Conservation (phyloP, 2,797 vertebrate species). For the Falco columbarius region DNA sequence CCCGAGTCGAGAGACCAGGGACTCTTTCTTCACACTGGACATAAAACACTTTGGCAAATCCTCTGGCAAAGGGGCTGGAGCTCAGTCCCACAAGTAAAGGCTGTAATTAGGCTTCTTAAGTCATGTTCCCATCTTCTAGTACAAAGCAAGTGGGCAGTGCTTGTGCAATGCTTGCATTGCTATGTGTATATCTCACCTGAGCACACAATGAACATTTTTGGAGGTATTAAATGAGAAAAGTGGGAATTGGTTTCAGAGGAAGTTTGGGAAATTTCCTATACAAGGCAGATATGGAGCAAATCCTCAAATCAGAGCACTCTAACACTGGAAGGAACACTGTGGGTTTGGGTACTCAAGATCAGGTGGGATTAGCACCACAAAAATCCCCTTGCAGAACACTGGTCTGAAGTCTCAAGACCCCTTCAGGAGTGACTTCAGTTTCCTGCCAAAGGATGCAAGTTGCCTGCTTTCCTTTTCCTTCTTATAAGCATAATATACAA, state of each 20-base stretch:
- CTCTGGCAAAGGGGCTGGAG: background rate
- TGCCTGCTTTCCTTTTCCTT: background rate
- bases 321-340: background rate
- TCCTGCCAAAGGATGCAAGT: background rate
- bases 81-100: background rate
- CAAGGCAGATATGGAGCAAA: background rate
- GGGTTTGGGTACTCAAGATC: background rate
- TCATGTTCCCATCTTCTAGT: background rate
- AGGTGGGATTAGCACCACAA: background rate
- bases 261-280: background rate
- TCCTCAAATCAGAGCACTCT: background rate
- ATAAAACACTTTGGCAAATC: background rate
- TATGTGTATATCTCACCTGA: background rate
- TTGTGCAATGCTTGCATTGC: background rate
- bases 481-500: background rate
- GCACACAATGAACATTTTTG: background rate
- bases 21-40: background rate
- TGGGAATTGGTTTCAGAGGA: constrained; percentile 1
- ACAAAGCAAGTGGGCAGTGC: background rate
- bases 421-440: background rate
- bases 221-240: background rate
- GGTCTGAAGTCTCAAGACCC: background rate
- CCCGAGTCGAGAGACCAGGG: background rate
- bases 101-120: background rate
- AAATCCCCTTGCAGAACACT: background rate